Evolutionary conservation across 2,888 invertebrate species (phyloP), one percentile per base, ranked within the genome.

Genomic region (Heliconius hortense): DNA sequence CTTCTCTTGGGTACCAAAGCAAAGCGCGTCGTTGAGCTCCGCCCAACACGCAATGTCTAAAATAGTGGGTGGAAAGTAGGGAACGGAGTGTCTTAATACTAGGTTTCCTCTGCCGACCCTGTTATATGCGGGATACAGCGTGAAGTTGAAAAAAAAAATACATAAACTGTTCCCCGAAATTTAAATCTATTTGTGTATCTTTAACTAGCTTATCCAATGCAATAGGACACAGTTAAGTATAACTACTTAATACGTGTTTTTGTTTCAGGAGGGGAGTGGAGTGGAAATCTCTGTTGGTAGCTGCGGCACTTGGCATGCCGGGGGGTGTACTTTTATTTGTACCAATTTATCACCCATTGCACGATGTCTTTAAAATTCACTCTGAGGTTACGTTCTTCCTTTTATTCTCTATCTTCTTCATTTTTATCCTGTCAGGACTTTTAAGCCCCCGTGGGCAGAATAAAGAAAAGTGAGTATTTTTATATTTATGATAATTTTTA

Each of bases 271-370:
- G 79, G 73, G 76, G 76, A 11, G 76, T 80, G 0, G 93, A 93
- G 81, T 87, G 84, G 86, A 90, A 87, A 72, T 86, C 91, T 0
- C 88, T 95, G 1, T 35, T 96, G 13, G 81, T 96, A 53, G 94
- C 97, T 1, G 95, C 95, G 0, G 80, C 96, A 5, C 87, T 96
- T 72, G 96, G 97, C 31, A 96, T 96, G 94, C 96, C 96, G 4
- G 95, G 96, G 0, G 97, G 97, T 0, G 95, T 97, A 0, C 84
- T 96, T 4, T 89, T 96, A 83, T 97, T 97, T 86, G 87, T 96
- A 21, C 95, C 96, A 0, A 89, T 97, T 78, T 97, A 97, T 89
- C 97, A 97, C 83, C 96, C 96, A 0, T 92, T 97, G 0, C 97
- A 97, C 85, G 97, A 97, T 84, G 86, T 94, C 21, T 93, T 89